These are phyloP conservation scores for Tetrax tetrax DNA, from an alignment of 2,113 vertebrate species.

Conservation along the genomic window DNA sequence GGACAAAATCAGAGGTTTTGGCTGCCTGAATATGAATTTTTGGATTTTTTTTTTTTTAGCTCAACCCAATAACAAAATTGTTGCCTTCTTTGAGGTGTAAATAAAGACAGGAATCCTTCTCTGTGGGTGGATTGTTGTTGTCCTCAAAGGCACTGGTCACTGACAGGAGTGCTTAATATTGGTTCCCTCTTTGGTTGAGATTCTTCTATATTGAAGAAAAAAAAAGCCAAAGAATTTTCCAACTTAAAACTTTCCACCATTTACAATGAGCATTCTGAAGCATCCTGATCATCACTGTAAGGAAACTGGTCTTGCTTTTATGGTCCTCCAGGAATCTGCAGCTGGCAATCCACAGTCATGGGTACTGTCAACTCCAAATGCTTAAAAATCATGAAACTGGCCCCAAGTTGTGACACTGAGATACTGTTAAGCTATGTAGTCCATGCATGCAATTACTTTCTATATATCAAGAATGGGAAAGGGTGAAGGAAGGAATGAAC, in stretches of 20 bases:
- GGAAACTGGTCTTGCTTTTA: not conserved
- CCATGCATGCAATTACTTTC: not conserved
- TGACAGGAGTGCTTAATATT: not conserved
- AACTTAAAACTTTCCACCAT: not conserved
- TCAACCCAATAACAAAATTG: not conserved
- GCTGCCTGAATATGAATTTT: not conserved
- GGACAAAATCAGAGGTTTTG: not conserved
- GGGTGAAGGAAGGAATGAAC: not conserved
- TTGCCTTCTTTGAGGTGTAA: not conserved
- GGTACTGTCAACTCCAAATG: not conserved
- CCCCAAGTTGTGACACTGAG: not conserved
- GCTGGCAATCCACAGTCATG: not conserved
- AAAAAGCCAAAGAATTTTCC: not conserved
- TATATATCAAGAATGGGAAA: not conserved
- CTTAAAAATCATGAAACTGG: not conserved
- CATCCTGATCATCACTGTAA: not conserved
- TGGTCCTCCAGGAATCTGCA: not conserved
- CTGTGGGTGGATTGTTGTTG: not conserved
- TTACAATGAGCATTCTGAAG: not conserved
- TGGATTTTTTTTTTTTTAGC: not conserved
- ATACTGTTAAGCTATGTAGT: not conserved
- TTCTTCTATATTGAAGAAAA: not conserved
- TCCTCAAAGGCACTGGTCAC: not conserved
- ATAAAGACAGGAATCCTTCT: not conserved
- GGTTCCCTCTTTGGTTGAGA: not conserved